phyloP scores from a whole-genome alignment of 2,888 invertebrate genomes.

The Nomada ferruginata region DNA sequence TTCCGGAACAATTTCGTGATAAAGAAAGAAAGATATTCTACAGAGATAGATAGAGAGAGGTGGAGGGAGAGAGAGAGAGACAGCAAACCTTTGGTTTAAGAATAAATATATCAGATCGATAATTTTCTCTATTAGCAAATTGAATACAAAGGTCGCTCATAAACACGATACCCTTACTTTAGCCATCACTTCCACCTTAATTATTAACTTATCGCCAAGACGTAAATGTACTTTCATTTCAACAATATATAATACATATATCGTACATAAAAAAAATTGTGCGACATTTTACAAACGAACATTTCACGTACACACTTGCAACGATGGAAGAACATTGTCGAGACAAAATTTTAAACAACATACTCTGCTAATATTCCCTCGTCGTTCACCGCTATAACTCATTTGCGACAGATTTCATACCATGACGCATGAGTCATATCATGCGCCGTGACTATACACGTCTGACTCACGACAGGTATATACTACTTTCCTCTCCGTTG shows the following conservation, averaged over 20 bases:
- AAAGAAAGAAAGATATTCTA: constrained; percentile 1
- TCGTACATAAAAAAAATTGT: constrained; percentile 16
- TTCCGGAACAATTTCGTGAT: not conserved
- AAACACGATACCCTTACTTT: constrained; percentile 6
- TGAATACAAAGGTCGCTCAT: constrained; percentile 11
- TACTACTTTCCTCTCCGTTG: not conserved
- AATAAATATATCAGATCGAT: constrained; percentile 23
- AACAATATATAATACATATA: not conserved
- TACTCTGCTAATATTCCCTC: constrained; percentile 1
- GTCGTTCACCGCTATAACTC: not conserved
- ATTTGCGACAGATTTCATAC: not conserved
- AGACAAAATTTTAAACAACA: not conserved
- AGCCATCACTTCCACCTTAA: constrained; percentile 30
- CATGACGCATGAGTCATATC: not conserved
- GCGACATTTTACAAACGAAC: constrained; percentile 20
- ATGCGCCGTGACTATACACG: not conserved
- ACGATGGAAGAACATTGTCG: not conserved
- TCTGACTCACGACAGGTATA: not conserved
- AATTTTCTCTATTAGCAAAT: constrained; percentile 20
- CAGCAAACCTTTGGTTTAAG: not conserved
- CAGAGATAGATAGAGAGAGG: not conserved
- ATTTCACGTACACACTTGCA: constrained; percentile 2
- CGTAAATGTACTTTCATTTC: not conserved
- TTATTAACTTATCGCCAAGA: constrained; percentile 28
- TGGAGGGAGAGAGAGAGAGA: not conserved